Evolutionary conservation across 1,140 invertebrate genomes (phyloP).

Genomic region (Drosophila gunungcola): DNA sequence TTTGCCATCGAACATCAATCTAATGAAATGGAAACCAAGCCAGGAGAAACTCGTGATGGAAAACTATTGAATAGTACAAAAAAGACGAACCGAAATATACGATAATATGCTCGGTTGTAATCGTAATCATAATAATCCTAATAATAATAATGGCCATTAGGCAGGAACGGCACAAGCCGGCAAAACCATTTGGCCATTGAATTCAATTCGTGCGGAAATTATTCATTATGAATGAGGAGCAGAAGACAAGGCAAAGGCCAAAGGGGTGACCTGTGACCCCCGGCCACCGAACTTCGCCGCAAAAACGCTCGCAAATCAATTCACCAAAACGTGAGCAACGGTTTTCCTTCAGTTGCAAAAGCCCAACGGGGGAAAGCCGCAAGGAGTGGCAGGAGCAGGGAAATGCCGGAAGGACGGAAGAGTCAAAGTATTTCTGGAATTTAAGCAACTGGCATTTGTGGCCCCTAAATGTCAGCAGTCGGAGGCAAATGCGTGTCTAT

Average conservation of each 20-base stretch:
- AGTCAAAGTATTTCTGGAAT: constrained; percentile 73
- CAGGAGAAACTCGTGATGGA: constrained; percentile 1
- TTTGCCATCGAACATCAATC: constrained; percentile 32
- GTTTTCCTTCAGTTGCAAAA: constrained; percentile 61
- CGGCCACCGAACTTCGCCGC: background rate
- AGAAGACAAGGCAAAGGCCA: constrained; percentile 32
- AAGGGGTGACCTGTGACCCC: constrained; percentile 31
- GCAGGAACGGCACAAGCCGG: constrained; percentile 61
- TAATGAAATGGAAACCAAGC: constrained; percentile 40
- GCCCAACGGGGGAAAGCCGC: constrained; percentile 5
- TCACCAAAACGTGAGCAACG: constrained; percentile 65
- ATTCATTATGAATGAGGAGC: constrained; percentile 72
- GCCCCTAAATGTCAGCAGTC: constrained; percentile 33
- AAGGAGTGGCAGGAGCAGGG: background rate
- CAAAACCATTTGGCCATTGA: constrained; percentile 72
- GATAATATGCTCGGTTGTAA: constrained; percentile 49
- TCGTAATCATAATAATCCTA: constrained; percentile 76
- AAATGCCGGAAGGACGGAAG: constrained; percentile 23
- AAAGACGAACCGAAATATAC: constrained; percentile 16
- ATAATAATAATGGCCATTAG: constrained; percentile 79
- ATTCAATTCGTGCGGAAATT: constrained; percentile 78
- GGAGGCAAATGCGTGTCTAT: constrained; percentile 63
- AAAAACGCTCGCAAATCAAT: constrained; percentile 70
- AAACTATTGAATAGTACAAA: constrained; percentile 43
- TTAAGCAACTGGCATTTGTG: constrained; percentile 59